Conservation (phyloP, 2,888 invertebrate species). For the Salticus scenicus region DNA sequence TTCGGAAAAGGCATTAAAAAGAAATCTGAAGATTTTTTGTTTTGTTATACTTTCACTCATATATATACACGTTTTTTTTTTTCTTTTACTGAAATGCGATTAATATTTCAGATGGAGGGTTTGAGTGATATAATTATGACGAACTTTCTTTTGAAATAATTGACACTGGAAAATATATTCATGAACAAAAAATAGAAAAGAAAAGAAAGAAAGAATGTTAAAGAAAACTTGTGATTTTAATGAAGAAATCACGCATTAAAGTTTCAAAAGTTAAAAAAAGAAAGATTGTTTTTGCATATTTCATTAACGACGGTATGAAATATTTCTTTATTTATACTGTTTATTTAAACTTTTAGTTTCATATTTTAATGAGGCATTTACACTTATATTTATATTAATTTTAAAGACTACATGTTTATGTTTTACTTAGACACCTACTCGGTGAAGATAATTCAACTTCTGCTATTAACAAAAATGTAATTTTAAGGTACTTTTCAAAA, state of each 20-base stretch:
- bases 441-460: too few species aligned
- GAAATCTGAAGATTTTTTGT: neutral
- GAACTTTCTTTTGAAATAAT: slow-evolving; percentile 26
- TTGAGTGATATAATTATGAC: slow-evolving; percentile 51
- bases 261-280: neutral
- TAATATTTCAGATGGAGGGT: slow-evolving; percentile 34
- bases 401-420: too few species aligned
- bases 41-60: slow-evolving; percentile 29
- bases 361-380: too few species aligned
- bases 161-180: slow-evolving; percentile 15
- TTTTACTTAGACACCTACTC: too few species aligned
- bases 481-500: too few species aligned
- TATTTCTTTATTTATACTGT: too few species aligned
- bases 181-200: neutral
- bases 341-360: too few species aligned
- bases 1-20: slow-evolving; percentile 9
- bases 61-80: slow-evolving; percentile 15
- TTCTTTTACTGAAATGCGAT: slow-evolving; percentile 18
- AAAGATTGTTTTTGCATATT: too few species aligned
- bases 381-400: too few species aligned
- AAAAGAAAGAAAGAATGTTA: neutral
- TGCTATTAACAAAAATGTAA: too few species aligned
- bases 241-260: neutral
- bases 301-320: too few species aligned
- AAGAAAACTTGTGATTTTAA: too few species aligned